phyloP scores from a whole-genome alignment of 2,888 invertebrate genomes.

The Callosobruchus maculatus region DNA sequence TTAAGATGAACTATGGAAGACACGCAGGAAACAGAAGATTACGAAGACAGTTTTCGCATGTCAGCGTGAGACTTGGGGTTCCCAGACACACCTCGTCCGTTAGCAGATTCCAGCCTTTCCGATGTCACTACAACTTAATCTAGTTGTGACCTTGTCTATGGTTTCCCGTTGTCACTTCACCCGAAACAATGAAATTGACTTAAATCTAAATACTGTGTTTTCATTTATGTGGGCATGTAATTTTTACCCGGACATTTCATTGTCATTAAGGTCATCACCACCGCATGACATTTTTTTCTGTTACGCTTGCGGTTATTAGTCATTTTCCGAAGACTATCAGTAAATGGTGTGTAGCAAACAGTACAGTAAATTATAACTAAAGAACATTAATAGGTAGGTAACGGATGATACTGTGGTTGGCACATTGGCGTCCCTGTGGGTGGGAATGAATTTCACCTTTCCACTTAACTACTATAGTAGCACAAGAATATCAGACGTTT shows the following conservation, averaged over 20 bases:
- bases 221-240: not conserved
- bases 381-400: not conserved
- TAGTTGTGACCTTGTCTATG: not conserved
- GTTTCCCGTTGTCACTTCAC: no score
- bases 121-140: not conserved
- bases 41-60: no score
- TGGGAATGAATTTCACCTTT: not conserved
- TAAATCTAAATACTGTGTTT: not conserved
- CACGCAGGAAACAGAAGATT: no score
- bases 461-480: no score
- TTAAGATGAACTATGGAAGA: no score
- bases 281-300: not conserved
- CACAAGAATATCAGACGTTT: no score
- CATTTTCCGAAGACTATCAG: not conserved
- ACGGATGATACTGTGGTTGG: not conserved
- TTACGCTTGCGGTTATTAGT: not conserved
- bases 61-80: not conserved
- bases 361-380: not conserved
- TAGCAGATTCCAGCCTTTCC: not conserved
- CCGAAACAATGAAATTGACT: no score
- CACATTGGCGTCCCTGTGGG: not conserved
- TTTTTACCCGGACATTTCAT: not conserved
- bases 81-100: not conserved
- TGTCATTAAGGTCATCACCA: not conserved
- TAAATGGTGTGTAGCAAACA: not conserved